Evolutionary conservation across 92 coral and sea anemone species (phyloP).

Genomic region (Heliopora coerulea): DNA sequence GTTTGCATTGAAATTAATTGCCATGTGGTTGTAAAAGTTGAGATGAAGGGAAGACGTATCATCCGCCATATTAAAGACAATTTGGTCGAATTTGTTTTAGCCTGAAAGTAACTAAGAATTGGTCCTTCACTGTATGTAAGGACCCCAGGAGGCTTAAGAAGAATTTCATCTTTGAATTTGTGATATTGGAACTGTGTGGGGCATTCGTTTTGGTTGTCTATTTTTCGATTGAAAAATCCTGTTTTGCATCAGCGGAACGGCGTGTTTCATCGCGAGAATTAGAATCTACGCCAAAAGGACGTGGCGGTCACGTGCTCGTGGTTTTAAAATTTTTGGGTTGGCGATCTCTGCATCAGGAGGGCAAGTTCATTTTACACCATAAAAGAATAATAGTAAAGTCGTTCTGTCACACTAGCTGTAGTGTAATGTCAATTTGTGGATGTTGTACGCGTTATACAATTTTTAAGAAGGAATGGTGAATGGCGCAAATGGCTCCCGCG

Average conservation of each 20-base stretch:
- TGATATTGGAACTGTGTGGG: background rate
- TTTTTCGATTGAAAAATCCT: conserved; percentile 31
- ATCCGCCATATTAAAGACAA: conserved; percentile 41
- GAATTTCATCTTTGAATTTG: conserved; percentile 14
- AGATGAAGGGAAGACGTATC: conserved; percentile 44
- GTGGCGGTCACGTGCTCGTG: conserved; percentile 99
- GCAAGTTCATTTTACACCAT: conserved; percentile 43
- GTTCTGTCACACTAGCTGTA: conserved; percentile 29
- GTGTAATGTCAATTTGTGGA: conserved; percentile 56
- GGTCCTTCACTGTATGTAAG: background rate
- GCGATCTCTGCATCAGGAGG: conserved; percentile 52
- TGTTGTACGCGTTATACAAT: conserved; percentile 63
- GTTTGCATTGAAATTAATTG: conserved; percentile 68
- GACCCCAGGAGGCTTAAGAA: background rate
- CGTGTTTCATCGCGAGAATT: conserved; percentile 97
- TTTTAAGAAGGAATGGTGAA: conserved; percentile 97
- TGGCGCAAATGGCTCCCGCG: conserved; percentile 99
- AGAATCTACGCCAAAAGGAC: conserved; percentile 99
- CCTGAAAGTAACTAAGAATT: background rate
- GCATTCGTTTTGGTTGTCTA: conserved; percentile 13
- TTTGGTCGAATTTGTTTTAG: conserved; percentile 31
- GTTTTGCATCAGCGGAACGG: conserved; percentile 50
- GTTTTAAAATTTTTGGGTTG: conserved; percentile 81
- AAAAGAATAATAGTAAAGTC: conserved; percentile 48
- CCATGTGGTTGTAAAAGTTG: conserved; percentile 60